phyloP scores from a whole-genome alignment of 1,140 invertebrate species.

The Drosophila seguyi region DNA sequence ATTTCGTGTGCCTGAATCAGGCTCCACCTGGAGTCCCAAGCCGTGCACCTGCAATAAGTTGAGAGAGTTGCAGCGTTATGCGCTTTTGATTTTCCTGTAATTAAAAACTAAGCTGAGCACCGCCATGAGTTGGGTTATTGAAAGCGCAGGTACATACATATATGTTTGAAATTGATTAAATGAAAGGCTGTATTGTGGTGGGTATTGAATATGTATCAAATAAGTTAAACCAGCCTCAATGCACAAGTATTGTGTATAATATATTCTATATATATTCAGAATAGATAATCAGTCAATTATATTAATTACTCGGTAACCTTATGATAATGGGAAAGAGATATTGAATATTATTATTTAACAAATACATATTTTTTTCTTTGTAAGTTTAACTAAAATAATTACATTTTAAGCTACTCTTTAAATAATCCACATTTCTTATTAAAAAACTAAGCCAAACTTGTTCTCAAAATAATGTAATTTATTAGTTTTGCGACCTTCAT shows the following conservation, averaged over 20 bases:
- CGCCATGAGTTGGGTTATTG: slow-evolving; percentile 4
- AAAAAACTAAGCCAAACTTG: too few species aligned
- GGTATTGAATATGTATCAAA: background rate
- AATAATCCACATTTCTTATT: too few species aligned
- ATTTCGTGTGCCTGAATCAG: slow-evolving; percentile 20
- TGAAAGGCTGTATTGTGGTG: background rate
- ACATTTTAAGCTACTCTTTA: too few species aligned
- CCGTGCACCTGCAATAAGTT: slow-evolving; percentile 26
- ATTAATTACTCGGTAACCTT: too few species aligned
- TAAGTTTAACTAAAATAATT: too few species aligned
- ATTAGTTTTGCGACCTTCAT: too few species aligned
- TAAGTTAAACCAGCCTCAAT: background rate
- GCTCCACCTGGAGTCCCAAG: background rate
- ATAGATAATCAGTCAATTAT: too few species aligned
- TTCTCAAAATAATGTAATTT: too few species aligned
- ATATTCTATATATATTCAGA: background rate
- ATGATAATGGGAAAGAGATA: too few species aligned
- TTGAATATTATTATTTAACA: too few species aligned
- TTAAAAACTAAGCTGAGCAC: slow-evolving; percentile 47
- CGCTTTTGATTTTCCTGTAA: slow-evolving; percentile 59
- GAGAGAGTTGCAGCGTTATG: slow-evolving; percentile 33
- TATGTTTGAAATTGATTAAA: background rate
- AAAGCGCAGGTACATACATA: background rate
- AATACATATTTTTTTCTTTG: too few species aligned
- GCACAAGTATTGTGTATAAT: background rate